Percentiles rank a stretch among this genome's conserved stretches.
These are phyloP conservation scores for Lepus townsendii DNA, from an alignment of 2,797 vertebrate genomes.

Conservation along the genomic window DNA sequence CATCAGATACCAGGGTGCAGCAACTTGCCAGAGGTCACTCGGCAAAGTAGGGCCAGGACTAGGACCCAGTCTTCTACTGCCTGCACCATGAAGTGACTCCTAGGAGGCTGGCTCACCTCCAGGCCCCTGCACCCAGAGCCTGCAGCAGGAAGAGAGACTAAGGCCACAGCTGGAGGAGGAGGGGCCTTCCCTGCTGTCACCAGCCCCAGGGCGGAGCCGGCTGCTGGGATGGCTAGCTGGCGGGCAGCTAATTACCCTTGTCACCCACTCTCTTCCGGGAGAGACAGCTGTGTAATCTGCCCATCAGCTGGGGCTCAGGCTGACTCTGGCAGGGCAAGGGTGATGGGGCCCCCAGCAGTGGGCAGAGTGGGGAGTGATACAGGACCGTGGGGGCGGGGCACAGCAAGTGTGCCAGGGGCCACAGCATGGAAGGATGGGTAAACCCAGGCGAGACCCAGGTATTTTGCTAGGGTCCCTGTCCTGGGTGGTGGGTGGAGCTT, in stretches of 20 bases:
- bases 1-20: not conserved
- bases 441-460: conserved; percentile 23
- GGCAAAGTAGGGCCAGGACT: not conserved
- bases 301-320: conserved; percentile 53
- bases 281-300: conserved; percentile 75
- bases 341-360: not conserved
- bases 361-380: not conserved
- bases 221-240: not conserved
- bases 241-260: conserved; percentile 72
- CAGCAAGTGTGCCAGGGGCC: not conserved
- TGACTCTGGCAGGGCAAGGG: not conserved
- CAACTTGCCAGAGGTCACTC: not conserved
- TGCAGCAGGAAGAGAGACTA: not conserved
- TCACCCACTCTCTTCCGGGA: conserved; percentile 63
- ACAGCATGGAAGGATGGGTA: not conserved
- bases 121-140: not conserved
- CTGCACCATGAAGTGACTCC: not conserved
- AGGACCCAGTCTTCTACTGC: not conserved
- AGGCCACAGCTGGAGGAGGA: not conserved
- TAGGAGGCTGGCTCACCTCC: not conserved
- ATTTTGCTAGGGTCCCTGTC: too few species aligned
- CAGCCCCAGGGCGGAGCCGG: not conserved
- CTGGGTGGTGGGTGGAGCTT: not conserved
- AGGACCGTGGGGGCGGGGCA: not conserved
- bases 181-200: not conserved